These are phyloP conservation scores for Tautogolabrus adspersus DNA, from an alignment of 2,113 vertebrate genomes.

Conservation along the genomic window DNA sequence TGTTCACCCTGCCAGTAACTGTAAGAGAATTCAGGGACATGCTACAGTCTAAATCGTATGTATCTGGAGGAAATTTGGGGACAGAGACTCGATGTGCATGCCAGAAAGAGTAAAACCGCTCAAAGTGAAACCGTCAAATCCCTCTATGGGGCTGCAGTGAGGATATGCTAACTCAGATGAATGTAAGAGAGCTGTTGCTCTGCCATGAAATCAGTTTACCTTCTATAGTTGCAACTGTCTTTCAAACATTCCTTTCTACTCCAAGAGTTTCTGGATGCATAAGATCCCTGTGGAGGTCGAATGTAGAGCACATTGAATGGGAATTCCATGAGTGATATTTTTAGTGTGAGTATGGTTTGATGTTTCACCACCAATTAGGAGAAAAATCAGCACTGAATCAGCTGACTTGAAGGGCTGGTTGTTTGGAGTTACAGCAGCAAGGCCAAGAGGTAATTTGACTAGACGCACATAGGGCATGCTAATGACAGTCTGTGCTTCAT, in stretches of 20 bases:
- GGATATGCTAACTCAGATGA: slow-evolving; percentile 35
- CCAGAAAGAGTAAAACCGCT: slow-evolving; percentile 47
- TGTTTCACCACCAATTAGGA: slow-evolving; percentile 62
- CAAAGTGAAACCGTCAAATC: slow-evolving; percentile 52
- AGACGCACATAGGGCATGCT: slow-evolving; percentile 71
- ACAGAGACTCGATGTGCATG: slow-evolving; percentile 39
- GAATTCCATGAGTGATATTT: slow-evolving; percentile 48
- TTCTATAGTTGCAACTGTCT: slow-evolving; percentile 29
- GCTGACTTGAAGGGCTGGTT: slow-evolving; percentile 68
- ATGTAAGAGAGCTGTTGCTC: slow-evolving; percentile 30
- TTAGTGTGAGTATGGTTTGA: slow-evolving; percentile 46
- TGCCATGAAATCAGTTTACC: slow-evolving; percentile 27
- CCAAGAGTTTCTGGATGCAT: slow-evolving; percentile 33
- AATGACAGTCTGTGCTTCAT: slow-evolving; percentile 67
- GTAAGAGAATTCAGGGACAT: slow-evolving; percentile 24
- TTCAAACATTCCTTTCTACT: slow-evolving; percentile 41
- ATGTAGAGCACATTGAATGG: slow-evolving; percentile 28
- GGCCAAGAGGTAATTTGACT: slow-evolving; percentile 74
- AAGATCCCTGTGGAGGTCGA: slow-evolving; percentile 44
- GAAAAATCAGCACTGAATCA: slow-evolving; percentile 70
- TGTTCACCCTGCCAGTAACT: neutral
- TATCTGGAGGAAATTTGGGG: slow-evolving; percentile 21
- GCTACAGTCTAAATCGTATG: slow-evolving; percentile 39
- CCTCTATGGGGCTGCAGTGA: slow-evolving; percentile 19
- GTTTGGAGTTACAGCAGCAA: slow-evolving; percentile 62